Evolutionary conservation across 2,113 vertebrate species (phyloP), one percentile per base, ranked within the genome.

Genomic region (Calypte anna): DNA sequence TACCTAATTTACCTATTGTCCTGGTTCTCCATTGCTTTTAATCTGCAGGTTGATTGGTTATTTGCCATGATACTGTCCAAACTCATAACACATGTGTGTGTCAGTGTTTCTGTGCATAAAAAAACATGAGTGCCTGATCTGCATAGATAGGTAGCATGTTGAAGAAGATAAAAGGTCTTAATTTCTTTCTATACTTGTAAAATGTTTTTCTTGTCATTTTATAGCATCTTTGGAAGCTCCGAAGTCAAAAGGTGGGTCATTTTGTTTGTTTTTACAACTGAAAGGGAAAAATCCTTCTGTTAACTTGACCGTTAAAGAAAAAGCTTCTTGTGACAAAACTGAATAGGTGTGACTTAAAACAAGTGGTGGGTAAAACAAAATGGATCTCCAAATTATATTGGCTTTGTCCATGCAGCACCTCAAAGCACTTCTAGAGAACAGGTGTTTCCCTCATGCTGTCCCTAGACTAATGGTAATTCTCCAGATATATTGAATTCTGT

Each of bases 221-320:
- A 31, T 62, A 97, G 96, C 46, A 44, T 9, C 78, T 76, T 33
- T 43, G 12, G 93, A 84, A 92, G 86, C 43, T 61, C 54, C 70
- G 33, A 97, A 94, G 57, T 57, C 68, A 81, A 97, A 91, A 96
- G 84, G 96, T 95, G 5, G 25, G 94, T 73, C 44, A 43, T 6
- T 51, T 24, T 5, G 6, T 53, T 76, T 61, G 13, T 5, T 90
- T 48, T 75, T 38, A 18, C 91, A 66, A 85, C 5, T 73, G 14
- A 84, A 89, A 55, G n/a, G 36, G 23, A 84, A 62, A 24, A 85
- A 76, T n/a, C 6, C 2, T 76, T 14, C 13, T 46, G 10, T 48
- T 66, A 57, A 38, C 3, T 72, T 33, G 23, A 18, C 20, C 62
- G 27, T 53, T 59, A 67, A 48, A 18, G 11, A 53, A 61, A 68